Percentiles rank a stretch among this genome's conserved stretches.
Evolutionary conservation across 1,140 invertebrate genomes (phyloP).

Genomic region (Planococcus citri): DNA sequence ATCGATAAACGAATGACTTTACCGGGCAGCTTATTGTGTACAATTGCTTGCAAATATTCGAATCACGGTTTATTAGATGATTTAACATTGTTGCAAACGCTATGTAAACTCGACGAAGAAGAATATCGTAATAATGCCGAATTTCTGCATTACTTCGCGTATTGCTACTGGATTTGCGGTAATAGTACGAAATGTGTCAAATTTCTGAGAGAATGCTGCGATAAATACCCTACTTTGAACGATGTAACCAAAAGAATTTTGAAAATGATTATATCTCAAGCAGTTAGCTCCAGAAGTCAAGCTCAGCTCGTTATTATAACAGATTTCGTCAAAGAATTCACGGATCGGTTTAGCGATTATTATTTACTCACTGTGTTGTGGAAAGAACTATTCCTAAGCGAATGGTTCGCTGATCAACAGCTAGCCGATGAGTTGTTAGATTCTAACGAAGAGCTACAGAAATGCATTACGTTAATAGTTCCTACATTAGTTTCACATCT

Average conservation of each 20-base stretch:
- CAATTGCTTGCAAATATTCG: not conserved
- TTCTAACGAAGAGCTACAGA: slow-evolving; percentile 5
- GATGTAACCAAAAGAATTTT: not conserved
- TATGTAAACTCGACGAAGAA: not conserved
- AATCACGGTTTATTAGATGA: not conserved
- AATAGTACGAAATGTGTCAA: not conserved
- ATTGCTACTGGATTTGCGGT: not conserved
- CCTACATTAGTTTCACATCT: not conserved
- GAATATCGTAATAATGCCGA: not conserved
- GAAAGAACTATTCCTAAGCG: slow-evolving; percentile 23
- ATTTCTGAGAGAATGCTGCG: not conserved
- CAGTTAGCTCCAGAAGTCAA: not conserved
- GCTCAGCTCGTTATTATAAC: not conserved
- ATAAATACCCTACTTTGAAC: not conserved
- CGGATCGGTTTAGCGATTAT: not conserved
- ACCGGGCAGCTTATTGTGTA: not conserved
- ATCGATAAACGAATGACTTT: not conserved
- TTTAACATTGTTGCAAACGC: not conserved
- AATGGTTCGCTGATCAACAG: slow-evolving; percentile 19
- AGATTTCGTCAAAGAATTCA: not conserved
- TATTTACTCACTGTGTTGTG: slow-evolving; percentile 19
- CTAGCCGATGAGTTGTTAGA: slow-evolving; percentile 9
- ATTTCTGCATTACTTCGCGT: not conserved
- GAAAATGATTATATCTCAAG: not conserved
- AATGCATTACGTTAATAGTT: not conserved